Base-by-base conservation (phyloP, 1,140 invertebrate species). In the Ectropis grisescens region DNA sequence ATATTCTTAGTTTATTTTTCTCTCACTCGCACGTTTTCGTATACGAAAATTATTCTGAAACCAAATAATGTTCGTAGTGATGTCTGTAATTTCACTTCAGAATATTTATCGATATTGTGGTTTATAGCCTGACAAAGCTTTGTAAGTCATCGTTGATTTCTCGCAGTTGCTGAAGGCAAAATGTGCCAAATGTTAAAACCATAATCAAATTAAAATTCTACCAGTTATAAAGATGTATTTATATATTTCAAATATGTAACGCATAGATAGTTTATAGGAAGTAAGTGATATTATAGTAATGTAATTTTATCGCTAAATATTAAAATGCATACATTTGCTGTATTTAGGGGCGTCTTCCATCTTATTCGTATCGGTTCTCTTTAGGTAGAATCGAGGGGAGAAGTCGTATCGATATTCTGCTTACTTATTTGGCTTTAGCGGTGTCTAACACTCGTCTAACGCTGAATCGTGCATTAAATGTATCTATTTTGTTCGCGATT, bases 291-390 rank as follows among this genome's bases (percentile, higher is more conserved):
- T 71, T 68, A 65, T 65, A 58, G 43, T n/a, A 57, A 61, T 55
- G 36, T 64, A 69, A 66, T 65, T 64, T 60, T 49, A 74, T 49
- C 60, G 60, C 67, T 75, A 68, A 72, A 64, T 54, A 65, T 46
- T 58, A 54, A 61, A 68, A 65, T 60, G 68, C 58, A 67, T 70
- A 78, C 52, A 67, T 70, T 68, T 75, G 75, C 71, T 80, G 71
- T 80, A 75, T 72, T 75, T 75, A 75, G 69, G 61, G 65, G 71
- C 75, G 75, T 76, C 75, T 76, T 80, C 71, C 71, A 76, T 71
- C 68, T 74, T 69, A 72, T 54, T 76, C 57, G 52, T 67, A 69
- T 72, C 64, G 58, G 58, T 71, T 75, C 59, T 57, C 59, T 42
- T 65, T 71, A 69, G 55, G 52, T 57, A 51, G 48, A 37, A 44